Evolutionary conservation across 2,797 vertebrate genomes (phyloP).

Genomic region (Amblyraja radiata): DNA sequence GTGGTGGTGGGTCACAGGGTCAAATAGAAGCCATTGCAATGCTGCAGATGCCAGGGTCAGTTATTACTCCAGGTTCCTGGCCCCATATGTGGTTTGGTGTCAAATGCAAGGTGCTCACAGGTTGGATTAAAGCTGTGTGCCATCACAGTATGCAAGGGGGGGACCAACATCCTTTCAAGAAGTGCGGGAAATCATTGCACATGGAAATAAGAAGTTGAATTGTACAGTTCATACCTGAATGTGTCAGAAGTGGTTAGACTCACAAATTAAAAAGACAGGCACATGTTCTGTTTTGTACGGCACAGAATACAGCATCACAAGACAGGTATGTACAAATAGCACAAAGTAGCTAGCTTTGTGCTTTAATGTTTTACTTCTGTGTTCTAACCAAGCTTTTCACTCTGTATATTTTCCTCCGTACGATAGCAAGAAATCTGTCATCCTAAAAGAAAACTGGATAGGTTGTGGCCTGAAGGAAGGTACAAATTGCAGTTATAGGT

Average conservation of each 20-base stretch:
- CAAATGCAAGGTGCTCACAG: not conserved
- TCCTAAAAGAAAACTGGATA: constrained; percentile 62
- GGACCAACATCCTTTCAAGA: too few species aligned
- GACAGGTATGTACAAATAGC: not conserved
- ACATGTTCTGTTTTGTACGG: not conserved
- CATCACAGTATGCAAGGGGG: not conserved
- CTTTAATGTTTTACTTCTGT: constrained; percentile 40
- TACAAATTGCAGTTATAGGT: constrained; percentile 83
- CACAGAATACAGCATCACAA: not conserved
- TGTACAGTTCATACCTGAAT: not conserved
- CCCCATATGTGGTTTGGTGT: not conserved
- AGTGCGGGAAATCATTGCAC: not conserved
- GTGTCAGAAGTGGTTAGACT: not conserved
- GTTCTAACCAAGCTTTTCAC: constrained; percentile 68
- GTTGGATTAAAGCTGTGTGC: not conserved
- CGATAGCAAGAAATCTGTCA: constrained; percentile 88
- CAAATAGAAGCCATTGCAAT: not conserved
- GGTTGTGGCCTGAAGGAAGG: constrained; percentile 69
- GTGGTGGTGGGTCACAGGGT: not conserved
- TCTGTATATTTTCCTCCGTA: constrained; percentile 62
- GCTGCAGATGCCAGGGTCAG: not conserved
- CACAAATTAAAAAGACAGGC: not conserved
- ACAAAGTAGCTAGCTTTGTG: not conserved
- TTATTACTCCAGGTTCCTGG: not conserved
- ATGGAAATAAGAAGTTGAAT: not conserved